A percentile compares a stretch with the other conserved stretches of the same genome.
Evolutionary conservation across 2,797 vertebrate species (phyloP).

Genomic region (Trematomus bernacchii): DNA sequence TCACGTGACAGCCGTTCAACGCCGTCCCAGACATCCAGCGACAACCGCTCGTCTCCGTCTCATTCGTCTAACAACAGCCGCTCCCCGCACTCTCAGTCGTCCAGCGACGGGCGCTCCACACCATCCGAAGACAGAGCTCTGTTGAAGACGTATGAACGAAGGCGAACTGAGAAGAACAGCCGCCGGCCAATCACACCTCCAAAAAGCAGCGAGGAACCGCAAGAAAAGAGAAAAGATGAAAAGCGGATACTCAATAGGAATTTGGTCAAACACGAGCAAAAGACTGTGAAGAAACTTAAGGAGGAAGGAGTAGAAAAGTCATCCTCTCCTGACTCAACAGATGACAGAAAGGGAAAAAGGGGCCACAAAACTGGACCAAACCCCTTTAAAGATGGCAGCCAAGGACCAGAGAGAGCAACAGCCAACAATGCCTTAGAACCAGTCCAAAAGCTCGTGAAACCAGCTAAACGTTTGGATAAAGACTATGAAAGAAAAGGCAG

Average conservation of each 20-base stretch:
- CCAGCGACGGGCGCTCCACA: slow-evolving; percentile 58
- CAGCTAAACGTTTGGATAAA: slow-evolving; percentile 86
- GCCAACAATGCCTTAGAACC: slow-evolving; percentile 81
- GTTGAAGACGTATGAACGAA: slow-evolving; percentile 81
- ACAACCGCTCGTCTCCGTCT: slow-evolving; percentile 77
- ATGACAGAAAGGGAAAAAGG: slow-evolving; percentile 85
- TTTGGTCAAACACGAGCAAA: slow-evolving; percentile 82
- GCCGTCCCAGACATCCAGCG: slow-evolving; percentile 70
- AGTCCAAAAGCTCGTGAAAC: slow-evolving; percentile 7
- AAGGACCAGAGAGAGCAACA: slow-evolving; percentile 86
- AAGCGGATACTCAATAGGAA: background rate
- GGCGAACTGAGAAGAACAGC: slow-evolving; percentile 78
- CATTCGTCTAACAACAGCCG: slow-evolving; percentile 47
- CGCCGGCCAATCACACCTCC: slow-evolving; percentile 19
- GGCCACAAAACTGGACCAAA: slow-evolving; percentile 22
- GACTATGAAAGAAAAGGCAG: slow-evolving; percentile 86
- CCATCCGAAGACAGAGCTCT: slow-evolving; percentile 81
- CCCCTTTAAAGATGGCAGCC: slow-evolving; percentile 86
- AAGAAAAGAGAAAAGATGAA: background rate
- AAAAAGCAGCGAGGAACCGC: slow-evolving; percentile 73
- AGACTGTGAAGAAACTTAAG: slow-evolving; percentile 84
- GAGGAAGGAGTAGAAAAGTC: slow-evolving; percentile 57
- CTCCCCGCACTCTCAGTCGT: slow-evolving; percentile 69
- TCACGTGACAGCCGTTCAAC: slow-evolving; percentile 77
- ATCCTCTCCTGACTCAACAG: slow-evolving; percentile 62